Percentiles rank a stretch among this genome's conserved stretches.
phyloP scores from a whole-genome alignment of 2,888 invertebrate species.

The Schrankia costaestrigalis region DNA sequence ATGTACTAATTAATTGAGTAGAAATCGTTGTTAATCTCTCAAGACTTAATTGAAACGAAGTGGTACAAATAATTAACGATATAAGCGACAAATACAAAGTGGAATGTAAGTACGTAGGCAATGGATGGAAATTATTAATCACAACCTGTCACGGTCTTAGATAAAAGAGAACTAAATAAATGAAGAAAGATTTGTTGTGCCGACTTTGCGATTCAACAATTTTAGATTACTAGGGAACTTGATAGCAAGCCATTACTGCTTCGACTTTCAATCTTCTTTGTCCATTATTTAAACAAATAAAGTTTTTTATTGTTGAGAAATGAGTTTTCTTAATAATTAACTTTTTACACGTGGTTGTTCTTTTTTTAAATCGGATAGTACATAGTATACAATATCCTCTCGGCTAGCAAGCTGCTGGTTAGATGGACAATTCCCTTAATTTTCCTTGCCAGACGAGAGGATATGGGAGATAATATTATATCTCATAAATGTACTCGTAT shows the following conservation, averaged over 20 bases:
- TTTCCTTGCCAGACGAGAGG: too few relatives aligned
- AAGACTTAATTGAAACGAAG: slow-evolving; percentile 30
- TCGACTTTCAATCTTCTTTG: slow-evolving; percentile 4
- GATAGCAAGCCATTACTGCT: slow-evolving; percentile 7
- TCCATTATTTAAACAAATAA: too few relatives aligned
- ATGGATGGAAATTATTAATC: slow-evolving; percentile 33
- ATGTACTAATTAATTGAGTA: slow-evolving; percentile 20
- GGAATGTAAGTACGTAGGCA: slow-evolving; percentile 30
- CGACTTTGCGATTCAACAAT: slow-evolving; percentile 24
- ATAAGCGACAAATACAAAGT: slow-evolving; percentile 33
- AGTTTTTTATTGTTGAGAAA: too few relatives aligned
- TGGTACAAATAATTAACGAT: slow-evolving; percentile 32
- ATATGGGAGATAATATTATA: too few relatives aligned
- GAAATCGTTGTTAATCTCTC: slow-evolving; percentile 23
- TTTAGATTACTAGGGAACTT: slow-evolving; percentile 20
- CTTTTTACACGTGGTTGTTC: neutral
- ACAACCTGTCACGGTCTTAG: slow-evolving; percentile 27
- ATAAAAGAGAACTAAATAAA: slow-evolving; percentile 29
- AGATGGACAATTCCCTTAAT: too few relatives aligned
- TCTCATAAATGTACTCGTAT: too few relatives aligned
- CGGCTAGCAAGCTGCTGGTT: too few relatives aligned
- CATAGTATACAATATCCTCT: too few relatives aligned
- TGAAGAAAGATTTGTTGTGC: slow-evolving; percentile 28
- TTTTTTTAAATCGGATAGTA: too few relatives aligned
- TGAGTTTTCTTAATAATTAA: neutral